These are phyloP conservation scores for Centropus unirufus DNA, from an alignment of 2,113 vertebrate genomes.

Conservation along the genomic window DNA sequence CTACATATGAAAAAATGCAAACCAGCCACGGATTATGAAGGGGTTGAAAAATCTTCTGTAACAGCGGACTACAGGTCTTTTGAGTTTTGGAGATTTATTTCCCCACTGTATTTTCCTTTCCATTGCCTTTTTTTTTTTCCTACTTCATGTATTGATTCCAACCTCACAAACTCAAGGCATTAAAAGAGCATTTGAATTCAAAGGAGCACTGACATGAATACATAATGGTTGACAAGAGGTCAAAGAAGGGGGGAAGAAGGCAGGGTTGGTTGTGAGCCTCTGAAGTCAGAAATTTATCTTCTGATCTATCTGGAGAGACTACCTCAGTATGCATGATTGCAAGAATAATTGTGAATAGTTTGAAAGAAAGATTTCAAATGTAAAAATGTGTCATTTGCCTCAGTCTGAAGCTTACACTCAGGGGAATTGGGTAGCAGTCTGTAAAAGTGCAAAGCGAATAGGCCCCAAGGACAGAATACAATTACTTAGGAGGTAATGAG, in stretches of 20 bases:
- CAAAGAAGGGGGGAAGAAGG: background rate
- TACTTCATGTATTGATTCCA: background rate
- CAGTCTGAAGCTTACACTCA: slow-evolving; percentile 25
- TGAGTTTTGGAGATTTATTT: background rate
- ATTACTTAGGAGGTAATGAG: slow-evolving; percentile 72
- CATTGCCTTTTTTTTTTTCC: background rate
- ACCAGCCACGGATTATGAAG: background rate
- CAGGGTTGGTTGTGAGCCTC: background rate
- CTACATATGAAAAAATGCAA: slow-evolving; percentile 24
- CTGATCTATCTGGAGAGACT: background rate
- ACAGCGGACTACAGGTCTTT: background rate
- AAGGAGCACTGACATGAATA: background rate
- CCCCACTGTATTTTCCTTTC: background rate
- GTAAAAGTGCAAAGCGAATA: slow-evolving; percentile 60
- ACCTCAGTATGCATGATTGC: background rate
- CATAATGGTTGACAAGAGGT: background rate
- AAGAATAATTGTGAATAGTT: background rate
- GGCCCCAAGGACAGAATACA: slow-evolving; percentile 61
- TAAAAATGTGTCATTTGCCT: slow-evolving; percentile 59
- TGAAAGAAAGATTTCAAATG: slow-evolving; percentile 27
- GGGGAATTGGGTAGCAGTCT: slow-evolving; percentile 27
- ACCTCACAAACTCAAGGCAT: background rate
- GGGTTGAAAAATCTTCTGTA: background rate
- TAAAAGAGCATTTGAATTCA: slow-evolving; percentile 39
- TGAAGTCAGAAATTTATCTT: background rate